Evolutionary conservation across 2,797 vertebrate genomes (phyloP).

Genomic region (Coranthus polyacanthus): DNA sequence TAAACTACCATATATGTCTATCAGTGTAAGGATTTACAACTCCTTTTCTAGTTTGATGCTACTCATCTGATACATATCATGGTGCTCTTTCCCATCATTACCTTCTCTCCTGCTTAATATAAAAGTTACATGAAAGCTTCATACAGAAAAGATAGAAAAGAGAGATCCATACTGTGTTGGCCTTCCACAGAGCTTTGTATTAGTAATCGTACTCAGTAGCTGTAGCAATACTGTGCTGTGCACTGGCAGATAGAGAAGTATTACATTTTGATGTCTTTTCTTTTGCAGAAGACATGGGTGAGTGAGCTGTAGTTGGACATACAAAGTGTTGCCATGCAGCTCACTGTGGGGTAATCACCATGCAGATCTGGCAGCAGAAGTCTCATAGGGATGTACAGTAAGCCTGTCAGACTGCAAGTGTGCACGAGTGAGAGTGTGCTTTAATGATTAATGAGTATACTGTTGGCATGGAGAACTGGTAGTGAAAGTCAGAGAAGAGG

Average conservation of each 20-base stretch:
- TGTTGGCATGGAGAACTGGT: slow-evolving; percentile 46
- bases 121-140: not conserved
- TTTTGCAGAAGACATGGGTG: slow-evolving; percentile 32
- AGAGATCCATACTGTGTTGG: not conserved
- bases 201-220: not conserved
- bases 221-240: not conserved
- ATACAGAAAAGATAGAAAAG: slow-evolving; percentile 2
- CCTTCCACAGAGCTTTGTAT: slow-evolving; percentile 14
- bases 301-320: slow-evolving; percentile 15
- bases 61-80: no score
- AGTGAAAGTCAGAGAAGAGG: slow-evolving; percentile 18
- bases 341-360: slow-evolving; percentile 43
- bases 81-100: slow-evolving; percentile 8
- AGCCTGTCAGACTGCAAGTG: slow-evolving; percentile 25
- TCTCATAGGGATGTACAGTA: no score
- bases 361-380: slow-evolving; percentile 42
- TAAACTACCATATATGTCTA: no score
- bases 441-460: slow-evolving; percentile 41
- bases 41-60: no score
- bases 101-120: not conserved
- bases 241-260: slow-evolving; percentile 14
- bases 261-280: slow-evolving; percentile 8
- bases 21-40: no score
- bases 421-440: slow-evolving; percentile 24
- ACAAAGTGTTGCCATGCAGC: slow-evolving; percentile 46